Conservation (phyloP, 2,113 vertebrate species). For the Gymnocephalus cernua region DNA sequence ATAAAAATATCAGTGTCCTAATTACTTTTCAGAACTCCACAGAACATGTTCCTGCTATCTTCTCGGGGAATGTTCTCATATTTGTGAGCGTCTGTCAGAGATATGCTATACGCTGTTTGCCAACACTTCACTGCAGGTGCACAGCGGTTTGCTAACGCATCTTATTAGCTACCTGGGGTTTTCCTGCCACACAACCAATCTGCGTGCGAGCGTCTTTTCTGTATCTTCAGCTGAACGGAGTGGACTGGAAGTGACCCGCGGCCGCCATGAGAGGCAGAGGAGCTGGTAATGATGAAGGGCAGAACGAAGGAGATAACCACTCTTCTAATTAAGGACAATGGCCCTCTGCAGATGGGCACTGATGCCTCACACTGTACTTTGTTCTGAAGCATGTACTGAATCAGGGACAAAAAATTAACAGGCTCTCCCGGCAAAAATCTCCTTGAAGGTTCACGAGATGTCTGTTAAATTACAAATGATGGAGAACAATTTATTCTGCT, state of each 20-base stretch:
- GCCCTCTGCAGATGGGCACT: constrained; percentile 65
- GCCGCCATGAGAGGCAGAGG: constrained; percentile 36
- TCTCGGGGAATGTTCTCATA: background rate
- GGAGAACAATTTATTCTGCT: background rate
- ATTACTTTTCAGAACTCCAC: background rate
- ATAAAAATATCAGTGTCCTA: too few species aligned
- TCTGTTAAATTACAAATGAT: constrained; percentile 35
- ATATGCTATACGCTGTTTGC: background rate
- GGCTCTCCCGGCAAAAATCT: constrained; percentile 13
- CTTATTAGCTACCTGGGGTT: constrained; percentile 23
- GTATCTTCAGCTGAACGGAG: constrained; percentile 32
- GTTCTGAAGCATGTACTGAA: constrained; percentile 43
- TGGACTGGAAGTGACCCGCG: constrained; percentile 61
- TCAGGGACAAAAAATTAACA: constrained; percentile 49
- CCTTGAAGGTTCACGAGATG: constrained; percentile 45
- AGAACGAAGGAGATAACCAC: constrained; percentile 63
- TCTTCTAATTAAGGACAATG: constrained; percentile 76
- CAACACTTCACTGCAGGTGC: constrained; percentile 13
- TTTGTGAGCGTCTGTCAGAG: background rate
- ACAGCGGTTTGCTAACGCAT: constrained; percentile 8
- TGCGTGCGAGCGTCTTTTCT: constrained; percentile 28
- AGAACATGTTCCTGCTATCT: background rate
- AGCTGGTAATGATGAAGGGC: constrained; percentile 70
- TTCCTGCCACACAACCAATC: constrained; percentile 27
- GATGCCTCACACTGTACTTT: constrained; percentile 63